Evolutionary conservation across 1,140 invertebrate genomes (phyloP), one percentile per base, ranked within the genome.

Genomic region (Magallana gigas): DNA sequence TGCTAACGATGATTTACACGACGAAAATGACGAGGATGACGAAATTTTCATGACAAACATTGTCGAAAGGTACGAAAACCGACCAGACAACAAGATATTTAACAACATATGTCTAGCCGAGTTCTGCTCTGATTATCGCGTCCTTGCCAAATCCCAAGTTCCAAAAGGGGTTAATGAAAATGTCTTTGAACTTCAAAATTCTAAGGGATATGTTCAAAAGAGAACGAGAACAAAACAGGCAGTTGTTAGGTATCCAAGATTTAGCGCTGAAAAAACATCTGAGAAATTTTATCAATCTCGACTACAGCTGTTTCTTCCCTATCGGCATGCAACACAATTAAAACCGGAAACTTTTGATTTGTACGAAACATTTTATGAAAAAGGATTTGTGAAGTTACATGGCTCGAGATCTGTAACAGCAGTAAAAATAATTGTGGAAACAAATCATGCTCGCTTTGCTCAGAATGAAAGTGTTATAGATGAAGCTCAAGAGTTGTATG

Each of bases 51-150:
- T 81, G 18, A 36, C 62, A 8, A 29, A 82, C 16, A 68, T 87
- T n/a, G 36, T 83, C 23, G 86, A 83, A 60, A 57, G 57, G 57
- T 87, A 83, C 57, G 57, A 68, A 83, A 80, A 57, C 29, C 18
- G 86, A 60, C 86, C 86, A 18, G 1, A n/a, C n/a, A 56, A 3
- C 12, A 11, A 11, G 57, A 5, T 29, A 11, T 86, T 86, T 68
- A 36, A 87, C 8, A 64, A 56, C 4, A 62, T 87, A 11, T 87
- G 86, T 36, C 80, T 82, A 62, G 86, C 86, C 5, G 36, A 59
- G 29, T 90, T 90, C 71, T 88, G 84, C 56, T 86, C 89, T 7
- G 82, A 84, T 29, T 90, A 87, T 68, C 18, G 87, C 12, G 80
- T 88, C 36, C 18, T 90, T 12, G 59, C 87, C 60, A 36, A 36